Percentiles rank a stretch among this genome's conserved stretches.
phyloP scores from a whole-genome alignment of 2,797 vertebrate species.

The Chiloscyllium punctatum region DNA sequence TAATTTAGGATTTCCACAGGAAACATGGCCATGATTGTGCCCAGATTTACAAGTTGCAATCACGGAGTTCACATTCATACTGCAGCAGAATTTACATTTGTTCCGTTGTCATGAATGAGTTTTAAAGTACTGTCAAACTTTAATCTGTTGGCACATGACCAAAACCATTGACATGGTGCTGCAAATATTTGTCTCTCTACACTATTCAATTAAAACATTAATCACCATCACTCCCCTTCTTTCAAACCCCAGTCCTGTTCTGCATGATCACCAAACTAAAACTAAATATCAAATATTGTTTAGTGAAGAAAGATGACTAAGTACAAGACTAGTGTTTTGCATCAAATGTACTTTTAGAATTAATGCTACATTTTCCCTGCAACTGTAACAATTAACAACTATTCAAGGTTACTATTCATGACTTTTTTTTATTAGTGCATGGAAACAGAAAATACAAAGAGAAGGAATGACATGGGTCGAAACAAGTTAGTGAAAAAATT shows the following conservation, averaged over 20 bases:
- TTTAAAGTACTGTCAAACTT: too few relatives aligned
- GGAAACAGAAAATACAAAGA: constrained; percentile 13
- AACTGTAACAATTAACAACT: not conserved
- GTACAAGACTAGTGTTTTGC: not conserved
- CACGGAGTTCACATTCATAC: too few relatives aligned
- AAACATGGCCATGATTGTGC: too few relatives aligned
- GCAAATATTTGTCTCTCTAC: too few relatives aligned
- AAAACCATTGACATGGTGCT: too few relatives aligned
- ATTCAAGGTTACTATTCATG: not conserved
- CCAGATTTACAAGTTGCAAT: too few relatives aligned
- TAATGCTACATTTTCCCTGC: not conserved
- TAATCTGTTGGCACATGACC: too few relatives aligned
- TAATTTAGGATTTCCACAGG: too few relatives aligned
- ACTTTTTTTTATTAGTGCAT: constrained; percentile 18
- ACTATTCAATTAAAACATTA: too few relatives aligned
- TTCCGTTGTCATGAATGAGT: too few relatives aligned
- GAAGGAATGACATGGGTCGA: not conserved
- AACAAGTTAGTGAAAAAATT: constrained; percentile 30
- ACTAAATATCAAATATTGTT: not conserved
- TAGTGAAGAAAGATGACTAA: not conserved
- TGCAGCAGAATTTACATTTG: too few relatives aligned
- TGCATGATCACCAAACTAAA: not conserved
- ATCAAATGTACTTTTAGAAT: not conserved
- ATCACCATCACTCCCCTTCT: too few relatives aligned
- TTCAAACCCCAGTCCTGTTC: not conserved